A percentile compares a stretch with the other conserved stretches of the same genome.
Conservation (phyloP, 2,113 vertebrate genomes). For the Ciconia maguari region DNA sequence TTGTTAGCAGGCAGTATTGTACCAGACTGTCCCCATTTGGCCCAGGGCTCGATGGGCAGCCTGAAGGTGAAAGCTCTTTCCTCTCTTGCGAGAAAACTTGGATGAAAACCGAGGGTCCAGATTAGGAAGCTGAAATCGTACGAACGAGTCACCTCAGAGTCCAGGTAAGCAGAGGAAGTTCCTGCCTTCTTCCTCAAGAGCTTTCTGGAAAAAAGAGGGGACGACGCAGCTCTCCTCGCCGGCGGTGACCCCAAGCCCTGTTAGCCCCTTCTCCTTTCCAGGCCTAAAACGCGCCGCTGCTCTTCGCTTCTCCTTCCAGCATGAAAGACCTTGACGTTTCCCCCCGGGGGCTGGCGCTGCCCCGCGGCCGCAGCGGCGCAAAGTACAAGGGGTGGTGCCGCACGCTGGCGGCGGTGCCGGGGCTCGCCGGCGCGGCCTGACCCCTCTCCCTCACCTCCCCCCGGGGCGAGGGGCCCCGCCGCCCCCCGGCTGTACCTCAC, state of each 20-base stretch:
- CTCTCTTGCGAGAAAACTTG: fast-evolving
- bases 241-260: not conserved
- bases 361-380: not conserved
- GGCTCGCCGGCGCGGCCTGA: not conserved
- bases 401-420: not conserved
- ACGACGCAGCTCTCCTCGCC: fast-evolving
- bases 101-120: not conserved
- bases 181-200: not conserved
- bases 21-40: not conserved
- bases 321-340: not conserved
- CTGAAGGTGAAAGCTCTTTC: not conserved
- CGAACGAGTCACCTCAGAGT: not conserved
- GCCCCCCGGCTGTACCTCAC: not conserved
- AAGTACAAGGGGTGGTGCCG: constrained; percentile 33
- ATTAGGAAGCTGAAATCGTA: not conserved
- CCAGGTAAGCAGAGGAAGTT: not conserved
- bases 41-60: not conserved
- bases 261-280: not conserved
- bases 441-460: not conserved
- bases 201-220: not conserved
- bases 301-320: not conserved
- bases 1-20: not conserved
- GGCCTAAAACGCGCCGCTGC: not conserved
- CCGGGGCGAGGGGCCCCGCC: too few relatives aligned
- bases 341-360: not conserved